Conservation (phyloP, 2,113 vertebrate species). For the Axis porcinus region DNA sequence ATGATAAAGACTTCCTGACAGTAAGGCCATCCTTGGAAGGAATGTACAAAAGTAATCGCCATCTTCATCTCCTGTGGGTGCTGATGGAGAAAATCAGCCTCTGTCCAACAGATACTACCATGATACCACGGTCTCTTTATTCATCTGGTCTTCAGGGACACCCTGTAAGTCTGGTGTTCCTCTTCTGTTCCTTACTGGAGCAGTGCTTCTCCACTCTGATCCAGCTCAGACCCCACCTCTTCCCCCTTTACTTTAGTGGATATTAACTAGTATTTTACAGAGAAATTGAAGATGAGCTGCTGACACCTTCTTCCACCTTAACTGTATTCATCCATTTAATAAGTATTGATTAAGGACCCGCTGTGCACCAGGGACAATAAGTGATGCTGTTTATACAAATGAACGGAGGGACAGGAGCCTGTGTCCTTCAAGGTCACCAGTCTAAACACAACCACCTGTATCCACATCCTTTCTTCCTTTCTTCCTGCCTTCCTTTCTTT, state of each 20-base stretch:
- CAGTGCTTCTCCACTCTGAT: neutral
- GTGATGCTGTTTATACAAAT: neutral
- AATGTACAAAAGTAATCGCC: neutral
- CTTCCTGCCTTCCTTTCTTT: neutral
- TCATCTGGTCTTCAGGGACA: neutral
- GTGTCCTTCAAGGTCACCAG: neutral
- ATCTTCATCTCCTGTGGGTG: too few species aligned
- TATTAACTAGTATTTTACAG: neutral
- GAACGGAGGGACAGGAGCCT: neutral
- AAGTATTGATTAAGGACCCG: neutral
- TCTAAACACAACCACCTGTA: neutral
- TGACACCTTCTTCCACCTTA: neutral
- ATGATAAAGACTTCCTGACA: neutral
- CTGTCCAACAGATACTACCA: neutral
- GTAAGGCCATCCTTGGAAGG: neutral
- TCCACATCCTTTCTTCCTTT: neutral
- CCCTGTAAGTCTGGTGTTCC: neutral
- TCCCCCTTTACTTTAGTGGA: neutral
- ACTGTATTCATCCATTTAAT: neutral
- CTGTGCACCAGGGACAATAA: neutral
- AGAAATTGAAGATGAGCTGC: neutral
- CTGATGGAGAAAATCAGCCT: neutral
- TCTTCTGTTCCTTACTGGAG: neutral
- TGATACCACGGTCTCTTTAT: neutral
- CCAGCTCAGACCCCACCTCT: neutral